A percentile compares a stretch with the other conserved stretches of the same genome.
Conservation (phyloP, 2,113 vertebrate species). For the Ailuropoda melanoleuca region DNA sequence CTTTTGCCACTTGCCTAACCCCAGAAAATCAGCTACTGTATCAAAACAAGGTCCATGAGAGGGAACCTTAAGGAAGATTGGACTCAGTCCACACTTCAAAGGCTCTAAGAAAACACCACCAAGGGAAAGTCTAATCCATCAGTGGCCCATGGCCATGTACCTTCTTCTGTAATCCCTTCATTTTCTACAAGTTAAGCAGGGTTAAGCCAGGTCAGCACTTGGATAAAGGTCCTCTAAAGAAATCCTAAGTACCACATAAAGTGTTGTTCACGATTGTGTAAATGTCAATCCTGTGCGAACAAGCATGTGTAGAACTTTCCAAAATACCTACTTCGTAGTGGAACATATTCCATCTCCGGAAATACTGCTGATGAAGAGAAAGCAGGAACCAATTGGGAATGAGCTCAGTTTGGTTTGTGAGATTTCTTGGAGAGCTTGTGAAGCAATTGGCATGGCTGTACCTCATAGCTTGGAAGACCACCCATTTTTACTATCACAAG, state of each 20-base stretch:
- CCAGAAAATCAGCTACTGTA: slow-evolving; percentile 49
- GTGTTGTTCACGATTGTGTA: slow-evolving; percentile 44
- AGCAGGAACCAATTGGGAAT: neutral
- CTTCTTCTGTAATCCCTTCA: slow-evolving; percentile 59
- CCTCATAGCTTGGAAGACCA: neutral
- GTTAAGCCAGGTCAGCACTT: slow-evolving; percentile 71
- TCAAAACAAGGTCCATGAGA: slow-evolving; percentile 38
- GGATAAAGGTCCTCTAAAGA: slow-evolving; percentile 50
- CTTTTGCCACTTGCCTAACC: neutral
- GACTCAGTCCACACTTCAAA: slow-evolving; percentile 56
- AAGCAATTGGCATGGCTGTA: neutral
- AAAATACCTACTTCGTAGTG: slow-evolving; percentile 11
- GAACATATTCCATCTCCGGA: neutral
- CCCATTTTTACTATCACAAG: neutral
- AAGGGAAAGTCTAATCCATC: slow-evolving; percentile 42
- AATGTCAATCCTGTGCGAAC: slow-evolving; percentile 55
- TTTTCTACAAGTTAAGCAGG: slow-evolving; percentile 68
- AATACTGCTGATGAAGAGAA: neutral
- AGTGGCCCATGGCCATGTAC: slow-evolving; percentile 43
- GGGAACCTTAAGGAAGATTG: slow-evolving; percentile 32
- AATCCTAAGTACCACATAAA: slow-evolving; percentile 55
- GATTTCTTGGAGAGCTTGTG: slow-evolving; percentile 53
- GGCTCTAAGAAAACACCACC: slow-evolving; percentile 40
- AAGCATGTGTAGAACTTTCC: neutral
- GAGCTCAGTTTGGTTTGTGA: neutral